Percentiles rank a stretch among this genome's conserved stretches.
These are phyloP conservation scores for Eleginops maclovinus DNA, from an alignment of 2,113 vertebrate genomes.

Conservation along the genomic window DNA sequence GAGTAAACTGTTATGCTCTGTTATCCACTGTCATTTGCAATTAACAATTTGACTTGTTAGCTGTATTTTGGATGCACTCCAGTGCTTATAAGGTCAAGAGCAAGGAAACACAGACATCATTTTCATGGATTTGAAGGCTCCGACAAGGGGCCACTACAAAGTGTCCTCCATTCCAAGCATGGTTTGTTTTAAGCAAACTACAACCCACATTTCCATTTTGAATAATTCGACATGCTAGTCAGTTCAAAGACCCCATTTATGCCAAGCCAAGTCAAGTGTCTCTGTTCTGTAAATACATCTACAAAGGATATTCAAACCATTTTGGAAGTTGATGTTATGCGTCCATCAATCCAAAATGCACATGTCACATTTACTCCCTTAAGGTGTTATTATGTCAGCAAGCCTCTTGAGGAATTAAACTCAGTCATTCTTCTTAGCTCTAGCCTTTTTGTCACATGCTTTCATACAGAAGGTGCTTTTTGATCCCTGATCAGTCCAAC, in stretches of 20 bases:
- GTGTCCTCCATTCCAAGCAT: conserved; percentile 34
- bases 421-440: background rate
- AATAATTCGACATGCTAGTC: conserved; percentile 5
- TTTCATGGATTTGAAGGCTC: conserved; percentile 43
- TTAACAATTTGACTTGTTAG: conserved; percentile 34
- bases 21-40: conserved; percentile 26
- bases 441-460: background rate
- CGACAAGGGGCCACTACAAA: conserved; percentile 10
- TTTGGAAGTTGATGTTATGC: background rate
- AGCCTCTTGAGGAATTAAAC: background rate
- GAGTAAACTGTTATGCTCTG: conserved; percentile 1
- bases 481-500: background rate
- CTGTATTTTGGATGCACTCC: conserved; percentile 40
- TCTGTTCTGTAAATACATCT: conserved; percentile 1
- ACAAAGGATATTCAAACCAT: background rate
- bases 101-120: conserved; percentile 47
- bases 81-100: conserved; percentile 18
- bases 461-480: background rate
- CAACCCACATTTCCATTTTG: conserved; percentile 25
- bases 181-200: conserved; percentile 34
- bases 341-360: background rate
- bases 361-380: background rate
- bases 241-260: background rate
- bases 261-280: background rate
- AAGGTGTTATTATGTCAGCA: background rate